Percentiles rank a stretch among this genome's conserved stretches.
Conservation (phyloP, 1,140 invertebrate genomes). For the Drosophila hydei region DNA sequence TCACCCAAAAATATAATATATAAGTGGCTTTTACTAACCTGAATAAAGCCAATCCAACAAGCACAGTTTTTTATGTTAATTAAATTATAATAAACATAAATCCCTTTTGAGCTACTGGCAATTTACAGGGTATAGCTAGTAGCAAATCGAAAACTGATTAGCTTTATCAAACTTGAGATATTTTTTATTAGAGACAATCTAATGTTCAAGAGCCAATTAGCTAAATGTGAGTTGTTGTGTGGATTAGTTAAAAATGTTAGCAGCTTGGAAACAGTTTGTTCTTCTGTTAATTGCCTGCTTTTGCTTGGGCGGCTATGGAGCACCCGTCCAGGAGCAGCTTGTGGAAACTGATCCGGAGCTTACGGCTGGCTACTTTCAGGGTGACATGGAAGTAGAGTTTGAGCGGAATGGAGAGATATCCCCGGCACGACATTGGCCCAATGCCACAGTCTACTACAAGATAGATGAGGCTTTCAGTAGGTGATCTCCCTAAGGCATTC, state of each 20-base stretch:
- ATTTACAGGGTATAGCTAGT: neutral
- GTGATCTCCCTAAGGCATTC: neutral
- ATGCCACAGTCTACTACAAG: constrained; percentile 82
- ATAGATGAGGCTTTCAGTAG: constrained; percentile 71
- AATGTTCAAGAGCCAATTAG: constrained; percentile 27
- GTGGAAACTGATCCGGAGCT: constrained; percentile 59
- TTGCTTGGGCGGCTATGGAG: constrained; percentile 5
- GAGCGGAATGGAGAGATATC: constrained; percentile 37
- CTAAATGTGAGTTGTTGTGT: neutral
- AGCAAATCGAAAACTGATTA: neutral
- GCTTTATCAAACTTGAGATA: neutral
- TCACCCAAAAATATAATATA: no score
- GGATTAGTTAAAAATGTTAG: constrained; percentile 51
- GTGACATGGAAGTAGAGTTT: constrained; percentile 59
- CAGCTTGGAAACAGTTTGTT: constrained; percentile 16
- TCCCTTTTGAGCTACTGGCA: no score
- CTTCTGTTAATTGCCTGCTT: constrained; percentile 27
- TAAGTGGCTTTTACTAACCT: no score
- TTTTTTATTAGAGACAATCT: no score
- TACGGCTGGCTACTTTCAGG: constrained; percentile 62
- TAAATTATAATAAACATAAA: neutral
- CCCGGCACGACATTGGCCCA: constrained; percentile 49
- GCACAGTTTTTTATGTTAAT: no score
- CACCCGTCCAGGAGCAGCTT: constrained; percentile 13
- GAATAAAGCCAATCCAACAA: no score